Percentiles rank a stretch among this genome's conserved stretches.
These are phyloP conservation scores for Hypomesus transpacificus DNA, from an alignment of 2,113 vertebrate species.

Conservation along the genomic window DNA sequence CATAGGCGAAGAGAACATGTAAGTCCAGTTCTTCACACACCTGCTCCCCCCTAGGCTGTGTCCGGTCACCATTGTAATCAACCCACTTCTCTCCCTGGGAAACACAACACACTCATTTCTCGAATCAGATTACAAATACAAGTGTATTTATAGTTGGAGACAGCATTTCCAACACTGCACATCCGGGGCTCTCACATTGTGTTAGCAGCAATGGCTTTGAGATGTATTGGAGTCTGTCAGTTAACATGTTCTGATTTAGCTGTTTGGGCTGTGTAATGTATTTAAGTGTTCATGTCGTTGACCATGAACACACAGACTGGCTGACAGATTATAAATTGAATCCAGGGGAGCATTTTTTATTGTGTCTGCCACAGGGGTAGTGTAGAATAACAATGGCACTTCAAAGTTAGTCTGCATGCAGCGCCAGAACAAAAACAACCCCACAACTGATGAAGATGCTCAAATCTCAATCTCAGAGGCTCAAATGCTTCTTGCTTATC, in stretches of 20 bases:
- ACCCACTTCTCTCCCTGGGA: background rate
- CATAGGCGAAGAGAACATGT: slow-evolving; percentile 94
- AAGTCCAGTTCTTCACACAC: slow-evolving; percentile 52
- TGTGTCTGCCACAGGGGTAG: slow-evolving; percentile 57
- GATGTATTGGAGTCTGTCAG: slow-evolving; percentile 28
- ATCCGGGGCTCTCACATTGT: slow-evolving; percentile 18
- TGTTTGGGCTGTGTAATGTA: slow-evolving; percentile 57
- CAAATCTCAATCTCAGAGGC: background rate
- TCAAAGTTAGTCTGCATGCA: slow-evolving; percentile 62
- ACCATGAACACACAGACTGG: slow-evolving; percentile 52
- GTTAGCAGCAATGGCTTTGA: slow-evolving; percentile 33
- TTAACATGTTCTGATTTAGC: slow-evolving; percentile 50
- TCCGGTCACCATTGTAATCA: background rate
- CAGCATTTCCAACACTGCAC: background rate
- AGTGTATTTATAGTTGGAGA: background rate
- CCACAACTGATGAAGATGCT: slow-evolving; percentile 38
- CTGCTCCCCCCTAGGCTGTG: background rate
- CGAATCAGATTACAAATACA: slow-evolving; percentile 13
- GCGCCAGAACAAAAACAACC: slow-evolving; percentile 59
- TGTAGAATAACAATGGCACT: slow-evolving; percentile 68
- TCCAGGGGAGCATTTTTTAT: slow-evolving; percentile 62
- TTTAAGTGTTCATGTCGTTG: slow-evolving; percentile 57
- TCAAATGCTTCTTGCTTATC: slow-evolving; percentile 39
- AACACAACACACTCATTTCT: background rate
- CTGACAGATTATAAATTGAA: slow-evolving; percentile 72